A percentile compares a stretch with the other conserved stretches of the same genome.
These are phyloP conservation scores for Ceratotherium simum DNA, from an alignment of 2,113 vertebrate species.

Conservation along the genomic window DNA sequence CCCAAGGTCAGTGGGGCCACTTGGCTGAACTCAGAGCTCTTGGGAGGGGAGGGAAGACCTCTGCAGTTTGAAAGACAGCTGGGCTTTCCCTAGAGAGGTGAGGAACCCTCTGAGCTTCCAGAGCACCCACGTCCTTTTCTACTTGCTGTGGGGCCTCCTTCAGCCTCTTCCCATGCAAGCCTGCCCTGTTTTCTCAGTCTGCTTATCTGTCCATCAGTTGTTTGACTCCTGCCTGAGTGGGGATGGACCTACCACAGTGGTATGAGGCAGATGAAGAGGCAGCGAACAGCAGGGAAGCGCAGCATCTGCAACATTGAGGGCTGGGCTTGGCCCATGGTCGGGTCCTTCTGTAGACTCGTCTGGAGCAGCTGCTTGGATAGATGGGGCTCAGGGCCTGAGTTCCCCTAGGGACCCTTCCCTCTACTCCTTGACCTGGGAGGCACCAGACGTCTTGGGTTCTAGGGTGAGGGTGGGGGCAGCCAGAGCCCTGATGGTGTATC, in stretches of 20 bases:
- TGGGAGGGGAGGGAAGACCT: not conserved
- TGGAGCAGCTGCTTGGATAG: conserved; percentile 84
- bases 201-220: not conserved
- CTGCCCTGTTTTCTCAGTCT: not conserved
- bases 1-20: not conserved
- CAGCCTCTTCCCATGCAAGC: not conserved
- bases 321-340: conserved; percentile 77
- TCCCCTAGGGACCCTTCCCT: not conserved
- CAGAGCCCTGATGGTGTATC: not conserved
- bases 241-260: conserved; percentile 86
- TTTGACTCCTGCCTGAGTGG: not conserved
- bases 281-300: conserved; percentile 85
- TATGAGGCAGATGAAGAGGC: conserved; percentile 85
- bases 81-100: not conserved
- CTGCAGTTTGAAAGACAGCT: not conserved
- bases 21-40: not conserved
- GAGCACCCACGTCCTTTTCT: not conserved
- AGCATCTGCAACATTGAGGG: conserved; percentile 85
- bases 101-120: not conserved
- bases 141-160: not conserved
- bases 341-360: conserved; percentile 89
- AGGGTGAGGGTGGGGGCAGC: not conserved
- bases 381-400: not conserved
- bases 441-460: not conserved
- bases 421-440: not conserved